phyloP scores from a whole-genome alignment of 2,888 invertebrate species.

The Calephelis perditalis region DNA sequence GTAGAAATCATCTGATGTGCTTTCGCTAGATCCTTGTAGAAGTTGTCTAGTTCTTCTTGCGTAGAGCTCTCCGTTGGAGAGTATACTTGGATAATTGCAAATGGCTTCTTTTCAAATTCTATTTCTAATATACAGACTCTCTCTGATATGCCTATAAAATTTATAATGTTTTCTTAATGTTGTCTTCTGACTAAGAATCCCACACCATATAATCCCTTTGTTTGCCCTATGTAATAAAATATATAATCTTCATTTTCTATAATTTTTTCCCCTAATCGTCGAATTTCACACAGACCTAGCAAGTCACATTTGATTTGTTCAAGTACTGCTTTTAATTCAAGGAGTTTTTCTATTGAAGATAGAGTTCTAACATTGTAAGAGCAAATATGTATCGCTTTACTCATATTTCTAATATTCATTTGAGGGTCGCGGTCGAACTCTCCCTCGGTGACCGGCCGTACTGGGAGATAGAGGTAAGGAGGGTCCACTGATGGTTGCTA shows the following conservation, averaged over 20 bases:
- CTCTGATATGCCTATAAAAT: background rate
- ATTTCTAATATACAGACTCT: background rate
- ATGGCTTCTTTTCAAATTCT: background rate
- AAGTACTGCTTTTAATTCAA: conserved; percentile 25
- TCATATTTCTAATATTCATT: too few species aligned
- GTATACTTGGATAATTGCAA: background rate
- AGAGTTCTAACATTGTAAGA: conserved; percentile 25
- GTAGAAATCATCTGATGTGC: background rate
- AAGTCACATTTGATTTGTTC: conserved; percentile 27
- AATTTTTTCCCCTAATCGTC: conserved; percentile 26
- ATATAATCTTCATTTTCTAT: conserved; percentile 14
- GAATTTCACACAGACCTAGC: conserved; percentile 27
- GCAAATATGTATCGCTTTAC: conserved; percentile 13
- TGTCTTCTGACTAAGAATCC: background rate
- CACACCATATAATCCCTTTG: conserved; percentile 1
- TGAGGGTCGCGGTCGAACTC: conserved; percentile 21
- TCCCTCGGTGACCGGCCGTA: conserved; percentile 32
- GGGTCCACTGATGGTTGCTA: conserved; percentile 4
- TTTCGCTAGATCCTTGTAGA: conserved; percentile 2
- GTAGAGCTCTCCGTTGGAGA: background rate
- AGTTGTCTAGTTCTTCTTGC: background rate
- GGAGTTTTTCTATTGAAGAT: conserved; percentile 22
- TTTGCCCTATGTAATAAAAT: background rate
- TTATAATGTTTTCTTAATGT: background rate
- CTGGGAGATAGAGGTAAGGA: conserved; percentile 23